Evolutionary conservation across 2,888 invertebrate genomes (phyloP).

Genomic region (Empis stercorea): DNA sequence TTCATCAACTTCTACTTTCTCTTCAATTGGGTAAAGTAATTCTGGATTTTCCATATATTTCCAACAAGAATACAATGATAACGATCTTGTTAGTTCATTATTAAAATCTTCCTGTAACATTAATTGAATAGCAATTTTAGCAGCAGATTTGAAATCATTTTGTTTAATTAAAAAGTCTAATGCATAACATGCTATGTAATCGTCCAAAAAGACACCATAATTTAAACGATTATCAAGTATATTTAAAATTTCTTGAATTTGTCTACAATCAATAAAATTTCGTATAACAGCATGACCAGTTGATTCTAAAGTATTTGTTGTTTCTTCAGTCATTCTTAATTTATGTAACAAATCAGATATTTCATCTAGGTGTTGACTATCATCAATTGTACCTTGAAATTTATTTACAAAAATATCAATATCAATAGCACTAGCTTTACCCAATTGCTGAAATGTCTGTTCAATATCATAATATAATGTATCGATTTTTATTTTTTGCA

Average conservation of each 20-base stretch:
- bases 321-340: slow-evolving; percentile 58
- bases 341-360: slow-evolving; percentile 57
- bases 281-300: slow-evolving; percentile 71
- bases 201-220: slow-evolving; percentile 86
- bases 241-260: slow-evolving; percentile 46
- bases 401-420: slow-evolving; percentile 71
- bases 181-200: slow-evolving; percentile 62
- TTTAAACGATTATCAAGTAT: slow-evolving; percentile 68
- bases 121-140: slow-evolving; percentile 59
- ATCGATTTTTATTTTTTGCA: slow-evolving; percentile 49
- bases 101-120: slow-evolving; percentile 83
- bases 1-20: slow-evolving; percentile 33
- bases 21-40: slow-evolving; percentile 14
- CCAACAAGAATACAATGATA: slow-evolving; percentile 63
- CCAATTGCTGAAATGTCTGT: slow-evolving; percentile 46
- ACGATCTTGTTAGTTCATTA: slow-evolving; percentile 51
- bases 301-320: slow-evolving; percentile 58
- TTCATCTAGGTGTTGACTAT: slow-evolving; percentile 52
- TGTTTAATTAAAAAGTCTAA: slow-evolving; percentile 64
- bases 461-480: slow-evolving; percentile 60
- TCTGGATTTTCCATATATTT: slow-evolving; percentile 47
- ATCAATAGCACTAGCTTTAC: slow-evolving; percentile 61
- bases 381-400: slow-evolving; percentile 38
- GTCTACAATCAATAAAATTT: slow-evolving; percentile 37
- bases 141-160: slow-evolving; percentile 56